These are phyloP conservation scores for Pogona vitticeps DNA, from an alignment of 2,113 vertebrate genomes.

Conservation along the genomic window DNA sequence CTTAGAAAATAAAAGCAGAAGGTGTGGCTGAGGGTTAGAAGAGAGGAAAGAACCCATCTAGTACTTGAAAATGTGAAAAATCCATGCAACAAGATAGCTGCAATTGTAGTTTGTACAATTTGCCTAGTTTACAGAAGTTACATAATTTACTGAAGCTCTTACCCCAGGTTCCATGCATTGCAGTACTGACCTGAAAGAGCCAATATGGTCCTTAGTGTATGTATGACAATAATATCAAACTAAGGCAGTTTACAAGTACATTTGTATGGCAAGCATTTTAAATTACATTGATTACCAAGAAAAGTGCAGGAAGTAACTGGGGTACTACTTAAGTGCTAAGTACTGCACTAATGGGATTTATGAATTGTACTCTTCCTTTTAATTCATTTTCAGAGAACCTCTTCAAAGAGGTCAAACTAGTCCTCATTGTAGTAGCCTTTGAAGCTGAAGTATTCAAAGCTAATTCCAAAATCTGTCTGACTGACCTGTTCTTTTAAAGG, in stretches of 20 bases:
- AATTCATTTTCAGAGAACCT: not conserved
- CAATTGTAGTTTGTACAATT: no score
- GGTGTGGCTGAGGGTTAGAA: no score
- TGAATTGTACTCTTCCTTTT: not conserved
- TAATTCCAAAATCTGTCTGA: not conserved
- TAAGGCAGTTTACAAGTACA: not conserved
- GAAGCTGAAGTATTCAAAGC: not conserved
- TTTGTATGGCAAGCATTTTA: not conserved
- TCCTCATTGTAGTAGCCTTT: not conserved
- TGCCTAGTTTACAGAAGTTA: no score
- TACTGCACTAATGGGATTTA: not conserved
- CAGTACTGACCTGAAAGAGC: not conserved
- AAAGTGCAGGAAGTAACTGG: not conserved
- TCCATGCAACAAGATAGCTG: no score
- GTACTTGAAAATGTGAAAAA: no score
- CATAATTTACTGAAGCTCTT: no score
- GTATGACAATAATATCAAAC: not conserved
- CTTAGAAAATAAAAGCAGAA: no score
- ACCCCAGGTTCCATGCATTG: no score
- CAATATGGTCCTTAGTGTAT: not conserved
- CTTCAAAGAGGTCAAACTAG: not conserved
- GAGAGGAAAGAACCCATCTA: no score
- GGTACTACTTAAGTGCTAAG: not conserved
- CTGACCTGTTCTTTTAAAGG: not conserved
- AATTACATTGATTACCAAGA: not conserved